These are phyloP conservation scores for Tenthredo scrophulariae DNA, from an alignment of 2,888 invertebrate species.

Conservation along the genomic window DNA sequence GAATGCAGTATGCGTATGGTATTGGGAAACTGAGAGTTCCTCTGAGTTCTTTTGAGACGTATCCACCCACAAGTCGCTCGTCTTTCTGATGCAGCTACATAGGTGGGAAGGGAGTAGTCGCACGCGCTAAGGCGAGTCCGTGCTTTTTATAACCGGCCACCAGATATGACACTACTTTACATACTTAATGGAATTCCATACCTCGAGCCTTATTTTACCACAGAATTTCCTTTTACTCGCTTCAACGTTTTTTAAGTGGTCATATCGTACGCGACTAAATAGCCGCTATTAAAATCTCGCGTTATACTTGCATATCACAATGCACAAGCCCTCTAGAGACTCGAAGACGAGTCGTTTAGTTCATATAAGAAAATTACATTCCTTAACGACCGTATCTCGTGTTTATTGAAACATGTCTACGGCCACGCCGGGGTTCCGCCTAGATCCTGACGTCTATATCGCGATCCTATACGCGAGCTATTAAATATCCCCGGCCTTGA, in stretches of 20 bases:
- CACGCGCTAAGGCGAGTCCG: conserved; percentile 62
- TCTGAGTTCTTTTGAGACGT: conserved; percentile 38
- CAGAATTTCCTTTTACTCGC: conserved; percentile 41
- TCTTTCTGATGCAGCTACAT: neutral
- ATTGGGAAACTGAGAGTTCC: conserved; percentile 46
- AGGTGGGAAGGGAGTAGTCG: conserved; percentile 31
- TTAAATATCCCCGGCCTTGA: neutral
- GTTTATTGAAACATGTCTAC: conserved; percentile 64
- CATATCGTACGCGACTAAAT: conserved; percentile 49
- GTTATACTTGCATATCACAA: conserved; percentile 33
- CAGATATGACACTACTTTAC: conserved; percentile 65
- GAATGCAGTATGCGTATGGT: conserved; percentile 16
- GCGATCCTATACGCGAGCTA: neutral
- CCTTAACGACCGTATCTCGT: conserved; percentile 70
- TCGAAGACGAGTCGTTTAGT: conserved; percentile 4
- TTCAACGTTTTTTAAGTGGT: conserved; percentile 49
- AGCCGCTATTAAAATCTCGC: conserved; percentile 52
- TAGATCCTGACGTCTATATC: conserved; percentile 48
- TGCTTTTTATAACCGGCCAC: conserved; percentile 58
- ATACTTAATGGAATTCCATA: conserved; percentile 67
- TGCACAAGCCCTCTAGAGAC: conserved; percentile 3
- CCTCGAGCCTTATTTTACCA: conserved; percentile 51
- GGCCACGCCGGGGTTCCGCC: conserved; percentile 30
- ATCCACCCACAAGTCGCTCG: conserved; percentile 53
- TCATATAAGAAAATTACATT: conserved; percentile 64